Percentiles rank a stretch among this genome's conserved stretches.
Evolutionary conservation across 2,113 vertebrate species (phyloP).

Genomic region (Spea bombifrons): DNA sequence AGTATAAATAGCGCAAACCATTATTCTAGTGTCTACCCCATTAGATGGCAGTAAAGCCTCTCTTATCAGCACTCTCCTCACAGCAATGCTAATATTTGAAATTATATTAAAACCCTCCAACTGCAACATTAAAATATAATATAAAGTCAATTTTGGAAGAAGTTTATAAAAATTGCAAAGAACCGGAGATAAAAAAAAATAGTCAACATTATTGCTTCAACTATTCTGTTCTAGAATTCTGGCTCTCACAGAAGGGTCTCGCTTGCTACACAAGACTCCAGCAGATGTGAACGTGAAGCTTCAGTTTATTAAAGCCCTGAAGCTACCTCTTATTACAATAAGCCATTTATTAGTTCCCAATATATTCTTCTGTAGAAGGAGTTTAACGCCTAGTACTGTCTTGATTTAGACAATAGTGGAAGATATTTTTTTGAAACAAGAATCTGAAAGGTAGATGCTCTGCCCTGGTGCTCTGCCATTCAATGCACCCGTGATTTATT

Average conservation of each 20-base stretch:
- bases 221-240: conserved; percentile 33
- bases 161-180: conserved; percentile 49
- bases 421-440: conserved; percentile 1
- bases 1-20: conserved; percentile 34
- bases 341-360: conserved; percentile 41
- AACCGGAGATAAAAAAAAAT: conserved; percentile 39
- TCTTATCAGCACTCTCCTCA: conserved; percentile 11
- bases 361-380: conserved; percentile 31
- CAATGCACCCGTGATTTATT: too few relatives aligned
- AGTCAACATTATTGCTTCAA: conserved; percentile 46
- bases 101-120: conserved; percentile 45
- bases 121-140: conserved; percentile 49
- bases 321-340: conserved; percentile 43
- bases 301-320: conserved; percentile 36
- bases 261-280: conserved; percentile 33
- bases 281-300: conserved; percentile 24
- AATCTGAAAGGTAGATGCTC: neutral
- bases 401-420: conserved; percentile 32
- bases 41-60: conserved; percentile 41
- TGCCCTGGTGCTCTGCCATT: neutral
- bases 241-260: conserved; percentile 29
- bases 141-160: conserved; percentile 49
- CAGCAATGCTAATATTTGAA: conserved; percentile 44
- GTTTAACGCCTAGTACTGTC: conserved; percentile 23
- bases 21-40: neutral